Evolutionary conservation across 2,888 invertebrate species (phyloP), one percentile per base, ranked within the genome.

Genomic region (Pandemis heparana): DNA sequence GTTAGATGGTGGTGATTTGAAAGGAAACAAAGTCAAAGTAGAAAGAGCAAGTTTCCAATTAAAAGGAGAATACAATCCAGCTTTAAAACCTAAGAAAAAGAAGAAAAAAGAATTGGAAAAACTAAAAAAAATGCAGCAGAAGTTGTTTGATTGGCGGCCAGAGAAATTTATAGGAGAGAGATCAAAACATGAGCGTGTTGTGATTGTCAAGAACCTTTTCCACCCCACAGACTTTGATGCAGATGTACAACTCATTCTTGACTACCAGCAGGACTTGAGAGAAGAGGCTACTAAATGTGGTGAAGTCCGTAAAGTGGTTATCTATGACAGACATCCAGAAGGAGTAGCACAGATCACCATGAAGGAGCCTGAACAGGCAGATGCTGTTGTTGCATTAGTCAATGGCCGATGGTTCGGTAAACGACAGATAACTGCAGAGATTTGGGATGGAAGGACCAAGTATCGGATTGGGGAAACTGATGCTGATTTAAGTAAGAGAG

Each of bases 381-480:
- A 99, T 91, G 96, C 96, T 73, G 99, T 98, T 65, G 96, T 99
- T 12, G 95, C 96, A 79, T 95, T 98, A 79, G 95, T 99, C 85
- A 97, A 99, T 89, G 97, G 98, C 1, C 95, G 99, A 53, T 98
- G 97, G 96, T 99, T 99, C 92, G 98, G 97, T 9, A 97, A 98
- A 85, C 95, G 98, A 53, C 96, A 97, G 88, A 95, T 99, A 41
- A 96, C 95, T 5, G 99, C 99, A 5, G 97, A 97, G 85, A 96
- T 97, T 77, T 99, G 98, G 98, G 99, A 99, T 93, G 99, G 99
- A 18, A 97, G 97, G 87, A 98, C 98, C 0, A 99, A 98, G 89
- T 99, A 97, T 91, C 97, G 97, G 88, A 96, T 99, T 82, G 96
- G 96, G 70, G 99, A 99, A 94, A 98, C 99, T 0, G 98, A 98